Conservation (phyloP, 2,888 invertebrate species). For the Acanthosepion pharaonis region DNA sequence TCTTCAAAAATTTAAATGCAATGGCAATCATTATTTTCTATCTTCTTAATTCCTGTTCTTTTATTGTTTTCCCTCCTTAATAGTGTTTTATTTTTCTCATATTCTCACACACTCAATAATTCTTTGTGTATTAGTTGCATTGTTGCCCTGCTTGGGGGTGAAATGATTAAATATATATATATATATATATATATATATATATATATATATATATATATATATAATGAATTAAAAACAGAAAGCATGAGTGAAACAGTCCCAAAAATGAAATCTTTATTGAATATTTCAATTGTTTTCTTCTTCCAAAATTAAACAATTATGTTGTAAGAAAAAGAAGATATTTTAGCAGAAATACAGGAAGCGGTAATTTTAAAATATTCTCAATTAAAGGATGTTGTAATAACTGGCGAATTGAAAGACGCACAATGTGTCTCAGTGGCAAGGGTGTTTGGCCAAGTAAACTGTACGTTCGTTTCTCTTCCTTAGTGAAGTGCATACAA, state of each 20-base stretch:
- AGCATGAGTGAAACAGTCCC: not conserved
- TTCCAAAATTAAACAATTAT: not conserved
- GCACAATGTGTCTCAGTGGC: slow-evolving; percentile 60
- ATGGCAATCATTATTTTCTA: too few relatives aligned
- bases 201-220: too few relatives aligned
- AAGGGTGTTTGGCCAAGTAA: slow-evolving; percentile 69
- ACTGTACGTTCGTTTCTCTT: slow-evolving; percentile 81
- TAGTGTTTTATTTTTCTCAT: too few relatives aligned
- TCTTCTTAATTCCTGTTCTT: too few relatives aligned
- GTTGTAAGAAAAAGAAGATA: slow-evolving; percentile 57
- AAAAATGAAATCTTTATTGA: not conserved
- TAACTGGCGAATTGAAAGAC: slow-evolving; percentile 55
- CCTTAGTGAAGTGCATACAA: slow-evolving; percentile 80
- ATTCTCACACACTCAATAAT: too few relatives aligned
- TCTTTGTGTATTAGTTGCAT: too few relatives aligned
- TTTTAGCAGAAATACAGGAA: slow-evolving; percentile 62
- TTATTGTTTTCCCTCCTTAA: too few relatives aligned
- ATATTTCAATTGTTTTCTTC: not conserved
- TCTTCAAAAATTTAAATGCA: too few relatives aligned
- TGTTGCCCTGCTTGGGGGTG: too few relatives aligned
- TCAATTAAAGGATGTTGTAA: slow-evolving; percentile 54
- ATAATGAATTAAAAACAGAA: too few relatives aligned
- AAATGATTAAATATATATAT: too few relatives aligned
- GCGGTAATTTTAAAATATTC: slow-evolving; percentile 58
- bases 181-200: too few relatives aligned